Conservation (phyloP, 2,113 vertebrate species). For the Alexandromys fortis region DNA sequence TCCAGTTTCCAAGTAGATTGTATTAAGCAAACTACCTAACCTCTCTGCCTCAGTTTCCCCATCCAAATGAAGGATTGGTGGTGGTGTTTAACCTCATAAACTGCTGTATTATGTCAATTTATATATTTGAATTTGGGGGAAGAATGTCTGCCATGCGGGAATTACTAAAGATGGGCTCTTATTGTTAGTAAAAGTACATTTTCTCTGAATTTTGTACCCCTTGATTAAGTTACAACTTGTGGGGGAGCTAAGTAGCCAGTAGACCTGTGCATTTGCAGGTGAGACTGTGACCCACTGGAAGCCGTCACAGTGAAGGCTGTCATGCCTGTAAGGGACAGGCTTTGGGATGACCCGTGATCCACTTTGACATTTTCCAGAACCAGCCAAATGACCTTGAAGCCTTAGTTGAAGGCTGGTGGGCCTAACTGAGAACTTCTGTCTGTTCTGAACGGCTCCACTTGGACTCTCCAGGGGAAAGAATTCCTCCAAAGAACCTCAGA, state of each 20-base stretch:
- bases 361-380: slow-evolving; percentile 31
- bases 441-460: neutral
- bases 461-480: neutral
- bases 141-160: neutral
- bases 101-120: neutral
- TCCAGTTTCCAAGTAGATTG: neutral
- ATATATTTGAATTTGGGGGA: neutral
- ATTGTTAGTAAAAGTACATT: neutral
- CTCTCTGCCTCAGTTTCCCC: neutral
- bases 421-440: neutral
- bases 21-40: neutral
- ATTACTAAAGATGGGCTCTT: neutral
- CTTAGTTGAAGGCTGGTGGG: neutral
- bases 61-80: neutral
- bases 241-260: neutral
- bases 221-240: slow-evolving; percentile 16
- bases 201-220: slow-evolving; percentile 15
- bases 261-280: neutral
- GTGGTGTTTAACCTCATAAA: neutral
- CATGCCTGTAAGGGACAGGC: neutral
- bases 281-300: neutral
- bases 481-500: neutral
- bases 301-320: neutral
- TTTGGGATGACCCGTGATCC: neutral
- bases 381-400: neutral